Conservation (phyloP, 2,888 invertebrate genomes). For the Antheraea yamamai region DNA sequence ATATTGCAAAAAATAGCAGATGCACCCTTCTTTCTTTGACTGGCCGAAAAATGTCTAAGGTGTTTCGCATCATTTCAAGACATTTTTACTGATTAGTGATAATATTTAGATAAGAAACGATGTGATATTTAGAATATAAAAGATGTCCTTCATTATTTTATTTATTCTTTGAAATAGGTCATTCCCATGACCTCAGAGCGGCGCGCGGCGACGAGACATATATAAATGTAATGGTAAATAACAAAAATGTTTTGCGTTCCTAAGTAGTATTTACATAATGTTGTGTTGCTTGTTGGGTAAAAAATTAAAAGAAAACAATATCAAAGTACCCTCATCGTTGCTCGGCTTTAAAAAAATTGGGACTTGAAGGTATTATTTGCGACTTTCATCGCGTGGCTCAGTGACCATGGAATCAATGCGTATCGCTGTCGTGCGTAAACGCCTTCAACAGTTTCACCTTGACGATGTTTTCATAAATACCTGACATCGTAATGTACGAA, state of each 20-base stretch:
- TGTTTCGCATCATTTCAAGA: too few species aligned
- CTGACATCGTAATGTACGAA: neutral
- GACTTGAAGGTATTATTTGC: neutral
- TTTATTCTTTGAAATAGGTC: neutral
- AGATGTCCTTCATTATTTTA: neutral
- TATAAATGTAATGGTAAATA: too few species aligned
- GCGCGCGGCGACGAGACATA: too few species aligned
- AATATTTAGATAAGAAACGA: neutral
- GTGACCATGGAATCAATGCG: constrained; percentile 2
- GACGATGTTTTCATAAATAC: neutral
- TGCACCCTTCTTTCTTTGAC: too few species aligned
- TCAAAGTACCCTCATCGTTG: neutral
- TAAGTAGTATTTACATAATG: neutral
- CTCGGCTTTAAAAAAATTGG: neutral
- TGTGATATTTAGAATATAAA: neutral
- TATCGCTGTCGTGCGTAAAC: neutral
- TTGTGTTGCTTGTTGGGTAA: too few species aligned
- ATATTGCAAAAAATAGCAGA: too few species aligned
- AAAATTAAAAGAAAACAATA: too few species aligned
- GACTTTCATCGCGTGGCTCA: neutral
- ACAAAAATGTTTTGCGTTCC: neutral
- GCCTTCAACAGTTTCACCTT: neutral
- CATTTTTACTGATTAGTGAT: neutral
- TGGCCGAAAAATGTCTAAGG: too few species aligned
- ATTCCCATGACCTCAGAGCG: too few species aligned